These are phyloP conservation scores for Eleutherodactylus coqui DNA, from an alignment of 2,797 vertebrate species.

Conservation along the genomic window DNA sequence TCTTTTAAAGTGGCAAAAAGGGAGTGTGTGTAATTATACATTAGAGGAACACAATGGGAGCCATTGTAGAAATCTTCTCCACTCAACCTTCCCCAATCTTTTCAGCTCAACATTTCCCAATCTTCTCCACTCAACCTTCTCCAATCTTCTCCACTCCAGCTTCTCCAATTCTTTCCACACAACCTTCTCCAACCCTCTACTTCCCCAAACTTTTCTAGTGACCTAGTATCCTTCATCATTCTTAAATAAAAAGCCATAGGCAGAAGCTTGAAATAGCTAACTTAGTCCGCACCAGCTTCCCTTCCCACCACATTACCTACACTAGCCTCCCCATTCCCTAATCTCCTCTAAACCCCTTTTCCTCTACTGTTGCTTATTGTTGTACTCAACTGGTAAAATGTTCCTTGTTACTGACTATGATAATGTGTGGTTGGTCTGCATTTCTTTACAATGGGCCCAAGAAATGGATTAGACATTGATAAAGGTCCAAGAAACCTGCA, in stretches of 20 bases:
- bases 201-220: neutral
- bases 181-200: neutral
- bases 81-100: neutral
- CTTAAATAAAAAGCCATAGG: neutral
- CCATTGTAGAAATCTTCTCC: too few relatives aligned
- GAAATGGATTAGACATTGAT: neutral
- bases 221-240: neutral
- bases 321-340: neutral
- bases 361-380: too few relatives aligned
- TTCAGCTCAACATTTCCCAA: neutral
- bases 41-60: too few relatives aligned
- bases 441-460: neutral
- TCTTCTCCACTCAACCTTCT: neutral
- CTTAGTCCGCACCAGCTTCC: neutral
- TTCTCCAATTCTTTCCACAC: neutral
- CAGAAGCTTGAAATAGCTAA: neutral
- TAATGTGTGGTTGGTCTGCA: too few relatives aligned
- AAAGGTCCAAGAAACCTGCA: too few relatives aligned
- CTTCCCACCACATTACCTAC: neutral
- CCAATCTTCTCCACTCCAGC: neutral
- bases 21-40: too few relatives aligned
- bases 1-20: too few relatives aligned
- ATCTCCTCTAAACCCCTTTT: neutral
- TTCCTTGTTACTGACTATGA: too few relatives aligned
- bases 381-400: too few relatives aligned